Evolutionary conservation across 2,113 vertebrate genomes (phyloP), one percentile per base, ranked within the genome.

Genomic region (Motacilla alba): DNA sequence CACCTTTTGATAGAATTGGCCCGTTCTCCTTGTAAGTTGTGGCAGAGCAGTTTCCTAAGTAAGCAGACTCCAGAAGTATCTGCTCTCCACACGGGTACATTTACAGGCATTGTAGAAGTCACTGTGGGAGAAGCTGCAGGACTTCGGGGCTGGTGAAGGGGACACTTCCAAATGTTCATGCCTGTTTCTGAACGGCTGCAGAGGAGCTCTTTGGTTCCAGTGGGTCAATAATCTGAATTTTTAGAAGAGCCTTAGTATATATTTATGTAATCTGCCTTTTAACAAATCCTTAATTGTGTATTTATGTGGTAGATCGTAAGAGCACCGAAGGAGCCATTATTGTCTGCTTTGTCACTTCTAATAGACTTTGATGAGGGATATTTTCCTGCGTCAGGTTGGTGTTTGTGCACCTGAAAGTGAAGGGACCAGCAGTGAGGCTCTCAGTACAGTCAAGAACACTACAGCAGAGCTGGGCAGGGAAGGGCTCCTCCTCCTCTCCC

Each of bases 251-350:
- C 17, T 43, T 23, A 31, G 30, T 55, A 26, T 53, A 6, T 62
- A 23, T 69, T 76, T 31, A 31, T 1, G 1, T 69, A 47, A 27
- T 55, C 55, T 83, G 41, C 35, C 64, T 83, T 83, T 62, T 55
- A 83, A 35, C 47, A 76, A 55, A 43, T 43, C 26, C 28, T 59
- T 81, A 28, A 15, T 43, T 49, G 35, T 69, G 22, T 33, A 47
- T 92, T 94, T 89, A 58, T 62, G 27, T 95, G 89, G 55, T 56
- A 72, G 82, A 94, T 82, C 66, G 31, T 89, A 96, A 56, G 12
- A 62, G 77, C 58, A 90, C 37, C 2, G 1, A 60, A 91, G 82
- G 55, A 94, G 35, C 44, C 2, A 0, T 86, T 70, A 9, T 2
- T 74, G 69, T 79, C 66, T 87, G 47, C 73, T 37, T 56, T 60